Base-by-base conservation (phyloP, 1,140 invertebrate genomes). In the Cecropterus lyciades region DNA sequence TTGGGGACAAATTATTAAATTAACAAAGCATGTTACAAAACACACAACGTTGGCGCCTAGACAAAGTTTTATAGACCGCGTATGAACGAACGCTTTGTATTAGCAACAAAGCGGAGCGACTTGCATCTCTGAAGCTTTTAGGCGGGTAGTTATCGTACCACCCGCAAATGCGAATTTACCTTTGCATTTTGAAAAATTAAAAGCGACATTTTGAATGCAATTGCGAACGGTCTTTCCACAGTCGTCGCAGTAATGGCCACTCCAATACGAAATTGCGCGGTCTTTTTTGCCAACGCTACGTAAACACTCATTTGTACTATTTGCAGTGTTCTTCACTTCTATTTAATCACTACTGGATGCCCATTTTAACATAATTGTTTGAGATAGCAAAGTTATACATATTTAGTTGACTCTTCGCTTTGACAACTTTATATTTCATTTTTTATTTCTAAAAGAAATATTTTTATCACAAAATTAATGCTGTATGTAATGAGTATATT, bases 111-210 rank as follows among this genome's bases (percentile, higher is more conserved):
- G 82, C 72, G n/a, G 62, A n/a, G 80, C 67, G 79, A 80, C 80
- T 82, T 82, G 73, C 73, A 74, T 74, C 76, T 72, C 64, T 70
- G 64, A 74, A 65, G 85, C 85, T 89, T 89, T 87, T 87, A 86
- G 81, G 79, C 79, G 76, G 67, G 75, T 82, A 80, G 81, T 80
- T 84, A 82, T 82, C 75, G 78, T 85, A 65, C 77, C 72, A 76
- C 20, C 70, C 75, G 75, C 82, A 87, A 86, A 85, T 75, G 82
- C 70, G 76, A 87, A 87, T 85, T 87, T 84, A 82, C 75, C 80
- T 89, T 89, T 86, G 81, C 78, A 82, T 84, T 87, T 85, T 74
- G 78, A 87, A 84, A 87, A 85, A 84, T 87, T 87, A 87, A 87
- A 89, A 89, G 80, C 84, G 78, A 84, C 84, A 83, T 84, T 89